These are phyloP conservation scores for Leptinotarsa rubiginosa DNA, from an alignment of 2,888 invertebrate species.

Conservation along the genomic window DNA sequence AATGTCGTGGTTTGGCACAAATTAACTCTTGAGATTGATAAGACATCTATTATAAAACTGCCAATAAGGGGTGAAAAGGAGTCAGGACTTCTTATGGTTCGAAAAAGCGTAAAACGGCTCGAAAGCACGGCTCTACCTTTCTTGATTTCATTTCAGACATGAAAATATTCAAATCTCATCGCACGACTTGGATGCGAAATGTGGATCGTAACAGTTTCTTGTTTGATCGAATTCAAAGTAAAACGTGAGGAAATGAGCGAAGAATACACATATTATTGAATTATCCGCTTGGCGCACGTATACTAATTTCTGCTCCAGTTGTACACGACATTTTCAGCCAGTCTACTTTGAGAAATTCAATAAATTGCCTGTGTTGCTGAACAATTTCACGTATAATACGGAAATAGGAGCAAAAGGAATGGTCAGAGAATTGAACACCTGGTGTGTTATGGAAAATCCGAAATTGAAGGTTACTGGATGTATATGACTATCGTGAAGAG, in stretches of 20 bases:
- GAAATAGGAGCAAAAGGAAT: conserved; percentile 19
- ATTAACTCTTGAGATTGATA: too few relatives aligned
- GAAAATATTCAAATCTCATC: not conserved
- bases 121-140: too few relatives aligned
- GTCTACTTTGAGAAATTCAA: conserved; percentile 19
- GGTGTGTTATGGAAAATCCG: conserved; percentile 6
- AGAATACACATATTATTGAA: conserved; percentile 28
- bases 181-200: conserved; percentile 6
- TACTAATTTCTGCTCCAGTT: conserved; percentile 21
- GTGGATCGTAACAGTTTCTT: not conserved
- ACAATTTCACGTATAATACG: conserved; percentile 26
- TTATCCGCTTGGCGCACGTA: conserved; percentile 24
- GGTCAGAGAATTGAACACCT: not conserved
- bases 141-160: not conserved
- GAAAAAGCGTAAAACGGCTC: too few relatives aligned
- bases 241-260: conserved; percentile 17
- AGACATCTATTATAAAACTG: too few relatives aligned
- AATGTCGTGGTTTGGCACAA: too few relatives aligned
- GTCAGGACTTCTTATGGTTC: too few relatives aligned
- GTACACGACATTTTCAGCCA: conserved; percentile 18
- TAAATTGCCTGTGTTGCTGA: conserved; percentile 21
- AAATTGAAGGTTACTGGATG: not conserved
- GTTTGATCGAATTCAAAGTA: conserved; percentile 19
- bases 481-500: too few relatives aligned
- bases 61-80: too few relatives aligned